Percentiles rank a stretch among this genome's conserved stretches.
phyloP scores from a whole-genome alignment of 2,888 invertebrate species.

The Stictocephala bisonia region DNA sequence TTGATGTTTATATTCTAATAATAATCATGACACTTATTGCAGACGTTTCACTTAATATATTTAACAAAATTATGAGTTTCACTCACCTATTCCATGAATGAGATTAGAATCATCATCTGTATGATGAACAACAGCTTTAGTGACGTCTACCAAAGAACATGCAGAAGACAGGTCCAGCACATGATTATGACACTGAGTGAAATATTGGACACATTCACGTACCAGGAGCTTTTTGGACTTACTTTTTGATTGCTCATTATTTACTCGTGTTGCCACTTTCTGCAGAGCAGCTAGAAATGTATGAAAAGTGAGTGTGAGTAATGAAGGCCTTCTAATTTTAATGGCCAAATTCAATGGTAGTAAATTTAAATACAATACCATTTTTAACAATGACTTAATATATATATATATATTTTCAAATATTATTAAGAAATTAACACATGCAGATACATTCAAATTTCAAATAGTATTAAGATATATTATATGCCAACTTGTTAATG shows the following conservation, averaged over 20 bases:
- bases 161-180: constrained; percentile 70
- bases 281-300: constrained; percentile 35
- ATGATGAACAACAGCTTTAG: constrained; percentile 67
- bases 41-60: too few relatives aligned
- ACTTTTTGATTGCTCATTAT: constrained; percentile 15
- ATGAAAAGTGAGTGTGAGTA: background rate
- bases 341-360: background rate
- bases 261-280: constrained; percentile 41
- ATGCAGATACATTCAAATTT: too few relatives aligned
- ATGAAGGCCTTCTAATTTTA: too few relatives aligned
- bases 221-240: constrained; percentile 35
- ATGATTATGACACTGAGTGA: constrained; percentile 67
- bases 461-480: too few relatives aligned
- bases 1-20: too few relatives aligned
- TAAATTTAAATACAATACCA: background rate
- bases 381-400: too few relatives aligned
- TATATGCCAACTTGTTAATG: too few relatives aligned
- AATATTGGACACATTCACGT: constrained; percentile 57
- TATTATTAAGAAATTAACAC: too few relatives aligned
- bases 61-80: background rate
- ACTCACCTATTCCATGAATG: constrained; percentile 66
- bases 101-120: constrained; percentile 64
- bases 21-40: too few relatives aligned
- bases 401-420: too few relatives aligned
- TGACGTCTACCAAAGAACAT: constrained; percentile 68